Evolutionary conservation across 2,888 invertebrate genomes (phyloP), one percentile per base, ranked within the genome.

Genomic region (Orchestes rusci): DNA sequence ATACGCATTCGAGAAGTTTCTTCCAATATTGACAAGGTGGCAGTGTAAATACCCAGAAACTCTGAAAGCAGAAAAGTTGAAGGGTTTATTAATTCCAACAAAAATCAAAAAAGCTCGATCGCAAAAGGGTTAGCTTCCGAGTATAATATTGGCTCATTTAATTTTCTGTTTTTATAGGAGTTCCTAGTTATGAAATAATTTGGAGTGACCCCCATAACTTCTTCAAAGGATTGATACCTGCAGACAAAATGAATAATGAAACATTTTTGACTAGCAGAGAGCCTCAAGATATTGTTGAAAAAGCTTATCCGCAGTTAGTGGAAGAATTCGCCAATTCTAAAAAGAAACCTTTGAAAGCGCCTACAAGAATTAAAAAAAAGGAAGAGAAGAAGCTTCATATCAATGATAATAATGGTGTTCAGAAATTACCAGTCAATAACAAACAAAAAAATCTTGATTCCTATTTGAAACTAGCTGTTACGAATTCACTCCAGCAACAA

Each of bases 11-110:
- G 80, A 82, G 57, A 89, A 88, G 64, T 79, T 86, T 53, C 70
- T 88, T 44, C 85, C 87, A 0, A 62, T 90, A 31, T 62, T 83
- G 16, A 85, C 85, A 0, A 75, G 87, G 54, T 88, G 86, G 86
- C 84, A 86, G 59, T 66, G 84, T 17, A 63, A 74, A 49, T 71
- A 76, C 67, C 56, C 51, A 29, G 52, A 59, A n/a, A 32, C 54
- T n/a, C 36, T 37, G 12, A 33, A 48, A 30, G 48, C 56, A 7
- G 32, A 43, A 7, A 33, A 55, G 27, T 35, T 52, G 4, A 55
- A 54, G 32, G 62, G 60, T 23, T 43, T 69, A 45, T 58, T 79
- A n/a, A 52, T 62, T 33, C 76, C 79, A 0, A 63, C 69, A 16
- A 61, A 61, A 45, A 78, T 82, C 35, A 70, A 74, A 12, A 82